Conservation (phyloP, 2,113 vertebrate genomes). For the Progne subis region DNA sequence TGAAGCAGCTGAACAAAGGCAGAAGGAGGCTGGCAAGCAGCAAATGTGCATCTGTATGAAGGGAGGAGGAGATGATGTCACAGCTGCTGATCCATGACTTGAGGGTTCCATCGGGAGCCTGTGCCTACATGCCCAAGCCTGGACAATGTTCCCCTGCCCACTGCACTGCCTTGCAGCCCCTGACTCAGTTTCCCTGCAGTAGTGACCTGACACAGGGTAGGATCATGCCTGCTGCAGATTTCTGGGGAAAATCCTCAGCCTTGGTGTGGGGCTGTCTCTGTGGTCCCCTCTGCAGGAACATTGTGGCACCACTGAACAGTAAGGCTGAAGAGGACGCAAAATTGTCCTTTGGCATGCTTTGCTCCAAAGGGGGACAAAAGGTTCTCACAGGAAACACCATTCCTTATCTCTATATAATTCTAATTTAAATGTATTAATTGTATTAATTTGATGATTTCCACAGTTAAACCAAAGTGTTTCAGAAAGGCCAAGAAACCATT, state of each 20-base stretch:
- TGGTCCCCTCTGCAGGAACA: not conserved
- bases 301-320: accelerated
- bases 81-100: not conserved
- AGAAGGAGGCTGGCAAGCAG: not conserved
- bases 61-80: not conserved
- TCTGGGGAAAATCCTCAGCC: not conserved
- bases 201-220: not conserved
- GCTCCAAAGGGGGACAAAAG: accelerated
- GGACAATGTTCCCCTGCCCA: accelerated
- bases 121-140: accelerated
- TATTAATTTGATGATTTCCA: not conserved
- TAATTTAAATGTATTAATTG: not conserved
- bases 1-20: not conserved
- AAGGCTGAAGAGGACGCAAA: not conserved
- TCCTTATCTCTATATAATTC: not conserved
- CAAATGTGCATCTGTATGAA: accelerated
- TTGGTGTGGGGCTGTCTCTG: not conserved
- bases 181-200: not conserved
- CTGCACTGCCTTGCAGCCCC: not conserved
- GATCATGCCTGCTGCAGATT: not conserved
- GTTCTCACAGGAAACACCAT: not conserved
- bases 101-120: not conserved
- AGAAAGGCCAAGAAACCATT: not conserved
- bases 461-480: not conserved
- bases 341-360: not conserved